Evolutionary conservation across 2,888 invertebrate species (phyloP).

Genomic region (Lepas anatifera): DNA sequence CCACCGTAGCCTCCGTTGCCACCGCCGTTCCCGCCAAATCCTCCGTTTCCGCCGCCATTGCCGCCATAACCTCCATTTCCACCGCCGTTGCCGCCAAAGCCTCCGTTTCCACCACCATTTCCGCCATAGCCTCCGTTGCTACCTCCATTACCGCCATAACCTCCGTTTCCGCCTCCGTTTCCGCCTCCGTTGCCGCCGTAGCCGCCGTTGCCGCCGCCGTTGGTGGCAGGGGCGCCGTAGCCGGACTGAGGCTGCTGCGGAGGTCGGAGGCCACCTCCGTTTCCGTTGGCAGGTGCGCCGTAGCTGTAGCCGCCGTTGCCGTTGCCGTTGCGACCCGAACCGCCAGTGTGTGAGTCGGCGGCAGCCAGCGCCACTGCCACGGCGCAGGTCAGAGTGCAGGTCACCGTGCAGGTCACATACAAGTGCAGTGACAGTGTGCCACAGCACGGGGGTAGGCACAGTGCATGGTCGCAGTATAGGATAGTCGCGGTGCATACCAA

Average conservation of each 20-base stretch:
- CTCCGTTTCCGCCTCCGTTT: conserved; percentile 10
- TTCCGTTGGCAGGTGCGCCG: too few species aligned
- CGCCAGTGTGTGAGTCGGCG: too few species aligned
- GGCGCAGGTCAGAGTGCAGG: too few species aligned
- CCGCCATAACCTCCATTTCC: conserved; percentile 7
- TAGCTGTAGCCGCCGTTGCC: conserved; percentile 16
- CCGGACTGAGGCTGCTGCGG: background rate
- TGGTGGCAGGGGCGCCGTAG: conserved; percentile 13
- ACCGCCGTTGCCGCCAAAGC: background rate
- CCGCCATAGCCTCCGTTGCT: background rate
- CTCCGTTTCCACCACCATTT: conserved; percentile 15
- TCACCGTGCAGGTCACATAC: too few species aligned
- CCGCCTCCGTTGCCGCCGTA: background rate
- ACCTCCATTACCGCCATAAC: background rate
- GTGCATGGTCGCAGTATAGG: too few species aligned
- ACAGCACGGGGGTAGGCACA: too few species aligned
- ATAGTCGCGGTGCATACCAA: too few species aligned
- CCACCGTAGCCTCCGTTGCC: background rate
- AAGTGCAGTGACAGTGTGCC: too few species aligned
- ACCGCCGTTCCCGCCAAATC: conserved; percentile 11
- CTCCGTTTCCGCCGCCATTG: conserved; percentile 14
- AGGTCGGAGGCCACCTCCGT: background rate
- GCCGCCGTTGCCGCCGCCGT: conserved; percentile 3
- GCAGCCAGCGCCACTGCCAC: too few species aligned
- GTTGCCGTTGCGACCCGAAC: background rate